Conservation (phyloP, 2,888 invertebrate genomes). For the Aromia moschata region DNA sequence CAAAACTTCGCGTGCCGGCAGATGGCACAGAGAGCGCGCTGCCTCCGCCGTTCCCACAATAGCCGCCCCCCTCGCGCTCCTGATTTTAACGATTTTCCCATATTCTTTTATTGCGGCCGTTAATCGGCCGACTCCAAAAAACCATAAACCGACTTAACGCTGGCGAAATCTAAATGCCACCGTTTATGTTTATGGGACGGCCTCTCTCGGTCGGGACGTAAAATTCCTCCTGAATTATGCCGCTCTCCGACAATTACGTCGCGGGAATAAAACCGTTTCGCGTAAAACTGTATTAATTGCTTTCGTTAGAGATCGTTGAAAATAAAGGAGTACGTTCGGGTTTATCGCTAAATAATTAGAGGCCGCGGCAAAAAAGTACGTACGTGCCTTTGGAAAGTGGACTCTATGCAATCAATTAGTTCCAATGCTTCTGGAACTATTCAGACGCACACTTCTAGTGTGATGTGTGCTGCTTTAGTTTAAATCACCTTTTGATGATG, state of each 20-base stretch:
- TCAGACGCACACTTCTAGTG: too few species aligned
- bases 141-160: slow-evolving; percentile 32
- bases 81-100: slow-evolving; percentile 34
- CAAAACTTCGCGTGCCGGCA: slow-evolving; percentile 41
- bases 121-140: slow-evolving; percentile 24
- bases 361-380: too few species aligned
- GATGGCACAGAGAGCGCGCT: slow-evolving; percentile 39
- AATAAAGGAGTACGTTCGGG: neutral
- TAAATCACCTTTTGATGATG: too few species aligned
- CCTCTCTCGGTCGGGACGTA: slow-evolving; percentile 27
- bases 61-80: slow-evolving; percentile 25
- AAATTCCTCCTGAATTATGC: slow-evolving; percentile 26
- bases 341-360: too few species aligned
- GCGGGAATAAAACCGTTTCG: slow-evolving; percentile 15
- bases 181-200: slow-evolving; percentile 25
- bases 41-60: slow-evolving; percentile 37
- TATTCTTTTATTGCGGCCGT: slow-evolving; percentile 28
- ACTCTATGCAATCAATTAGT: too few species aligned
- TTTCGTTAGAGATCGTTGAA: neutral
- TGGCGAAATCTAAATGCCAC: slow-evolving; percentile 29
- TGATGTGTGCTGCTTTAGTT: too few species aligned
- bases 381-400: too few species aligned
- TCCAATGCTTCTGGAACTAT: too few species aligned
- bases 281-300: slow-evolving; percentile 10
- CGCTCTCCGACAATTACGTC: slow-evolving; percentile 28